A percentile compares a stretch with the other conserved stretches of the same genome.
Evolutionary conservation across 2,888 invertebrate genomes (phyloP).

Genomic region (Ypsolopha sequella): DNA sequence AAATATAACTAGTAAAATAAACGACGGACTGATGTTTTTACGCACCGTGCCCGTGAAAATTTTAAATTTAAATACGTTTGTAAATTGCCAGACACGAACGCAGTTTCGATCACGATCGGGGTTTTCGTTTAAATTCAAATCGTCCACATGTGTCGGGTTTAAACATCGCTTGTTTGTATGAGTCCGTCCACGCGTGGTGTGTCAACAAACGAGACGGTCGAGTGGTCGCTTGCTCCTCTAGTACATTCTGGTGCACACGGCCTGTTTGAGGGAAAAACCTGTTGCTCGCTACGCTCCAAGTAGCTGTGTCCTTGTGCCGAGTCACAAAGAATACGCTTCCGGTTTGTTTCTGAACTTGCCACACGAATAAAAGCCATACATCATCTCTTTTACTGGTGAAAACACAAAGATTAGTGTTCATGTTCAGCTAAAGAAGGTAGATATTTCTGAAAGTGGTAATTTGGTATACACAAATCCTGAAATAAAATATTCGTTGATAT

Average conservation of each 20-base stretch:
- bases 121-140: slow-evolving; percentile 57
- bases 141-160: slow-evolving; percentile 53
- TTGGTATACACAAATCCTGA: too few relatives aligned
- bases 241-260: neutral
- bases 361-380: too few relatives aligned
- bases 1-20: neutral
- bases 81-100: slow-evolving; percentile 32
- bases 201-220: slow-evolving; percentile 27
- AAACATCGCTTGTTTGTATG: slow-evolving; percentile 50
- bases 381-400: too few relatives aligned
- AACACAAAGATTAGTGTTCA: too few relatives aligned
- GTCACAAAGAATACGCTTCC: too few relatives aligned
- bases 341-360: too few relatives aligned
- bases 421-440: too few relatives aligned
- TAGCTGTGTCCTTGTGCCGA: neutral
- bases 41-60: neutral
- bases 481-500: too few relatives aligned
- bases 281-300: neutral
- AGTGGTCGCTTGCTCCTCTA: neutral
- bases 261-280: neutral
- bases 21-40: neutral
- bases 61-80: slow-evolving; percentile 22
- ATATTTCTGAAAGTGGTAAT: too few relatives aligned
- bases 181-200: slow-evolving; percentile 21
- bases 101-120: slow-evolving; percentile 41